Conservation (phyloP, 2,888 invertebrate species). For the Tenthredo notha region DNA sequence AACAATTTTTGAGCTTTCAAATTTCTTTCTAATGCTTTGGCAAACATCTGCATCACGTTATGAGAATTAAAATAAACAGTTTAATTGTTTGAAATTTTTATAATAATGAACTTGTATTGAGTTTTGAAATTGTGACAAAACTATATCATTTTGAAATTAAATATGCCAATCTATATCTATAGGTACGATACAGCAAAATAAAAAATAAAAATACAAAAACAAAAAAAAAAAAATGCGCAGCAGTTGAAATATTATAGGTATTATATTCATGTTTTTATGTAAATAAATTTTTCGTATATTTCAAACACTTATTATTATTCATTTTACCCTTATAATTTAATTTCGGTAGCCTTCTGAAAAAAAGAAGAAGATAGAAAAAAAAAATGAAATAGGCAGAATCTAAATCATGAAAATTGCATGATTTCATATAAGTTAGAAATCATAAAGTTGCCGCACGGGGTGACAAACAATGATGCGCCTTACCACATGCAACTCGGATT, state of each 20-base stretch:
- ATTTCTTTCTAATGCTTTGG: not conserved
- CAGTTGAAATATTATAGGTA: slow-evolving; percentile 74
- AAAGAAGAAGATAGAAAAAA: not conserved
- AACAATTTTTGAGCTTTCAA: not conserved
- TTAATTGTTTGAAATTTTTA: slow-evolving; percentile 12
- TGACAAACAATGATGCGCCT: too few relatives aligned
- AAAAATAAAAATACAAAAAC: not conserved
- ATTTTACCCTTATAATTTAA: not conserved
- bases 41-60: not conserved
- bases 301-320: slow-evolving; percentile 63
- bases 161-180: slow-evolving; percentile 63
- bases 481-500: too few relatives aligned
- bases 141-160: slow-evolving; percentile 66
- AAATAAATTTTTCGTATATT: slow-evolving; percentile 78
- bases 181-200: slow-evolving; percentile 57
- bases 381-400: not conserved
- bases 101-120: not conserved
- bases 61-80: not conserved
- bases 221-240: slow-evolving; percentile 66
- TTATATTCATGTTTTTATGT: slow-evolving; percentile 77
- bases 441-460: too few relatives aligned
- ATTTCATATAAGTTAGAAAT: too few relatives aligned
- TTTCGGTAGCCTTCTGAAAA: not conserved
- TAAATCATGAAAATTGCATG: too few relatives aligned
- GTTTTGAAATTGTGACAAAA: slow-evolving; percentile 67